These are phyloP conservation scores for Sarcophaga carnaria DNA, from an alignment of 2,888 invertebrate genomes.

Conservation along the genomic window DNA sequence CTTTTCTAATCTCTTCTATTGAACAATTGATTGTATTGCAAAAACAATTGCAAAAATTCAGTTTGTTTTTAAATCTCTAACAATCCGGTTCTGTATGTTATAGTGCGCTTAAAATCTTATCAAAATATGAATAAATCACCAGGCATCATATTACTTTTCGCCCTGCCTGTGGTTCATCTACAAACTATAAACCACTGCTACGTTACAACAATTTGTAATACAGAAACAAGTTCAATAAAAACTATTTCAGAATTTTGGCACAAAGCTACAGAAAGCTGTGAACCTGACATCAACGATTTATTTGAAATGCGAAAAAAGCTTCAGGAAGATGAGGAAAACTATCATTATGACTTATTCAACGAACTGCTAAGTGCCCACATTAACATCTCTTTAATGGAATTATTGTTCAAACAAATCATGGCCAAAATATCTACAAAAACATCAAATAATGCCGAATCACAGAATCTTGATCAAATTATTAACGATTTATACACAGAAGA, in stretches of 20 bases:
- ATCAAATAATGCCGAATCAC: background rate
- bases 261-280: constrained; percentile 39
- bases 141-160: background rate
- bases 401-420: constrained; percentile 25
- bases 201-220: background rate
- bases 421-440: constrained; percentile 24
- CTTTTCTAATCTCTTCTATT: no score
- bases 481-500: constrained; percentile 37
- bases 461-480: constrained; percentile 29
- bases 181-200: constrained; percentile 1
- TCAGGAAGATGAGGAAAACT: background rate
- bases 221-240: background rate
- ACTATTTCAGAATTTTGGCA: constrained; percentile 56
- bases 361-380: constrained; percentile 25
- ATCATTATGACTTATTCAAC: constrained; percentile 2
- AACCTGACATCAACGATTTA: constrained; percentile 31
- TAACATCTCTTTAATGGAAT: constrained; percentile 19
- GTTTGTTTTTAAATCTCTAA: no score
- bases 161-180: background rate
- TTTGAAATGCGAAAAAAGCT: constrained; percentile 26
- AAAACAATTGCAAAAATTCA: no score
- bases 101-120: no score
- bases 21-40: no score
- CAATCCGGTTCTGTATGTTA: no score
- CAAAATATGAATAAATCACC: no score